Evolutionary conservation across 2,888 invertebrate genomes (phyloP).

Genomic region (Ashinkailepas kermadecensis): DNA sequence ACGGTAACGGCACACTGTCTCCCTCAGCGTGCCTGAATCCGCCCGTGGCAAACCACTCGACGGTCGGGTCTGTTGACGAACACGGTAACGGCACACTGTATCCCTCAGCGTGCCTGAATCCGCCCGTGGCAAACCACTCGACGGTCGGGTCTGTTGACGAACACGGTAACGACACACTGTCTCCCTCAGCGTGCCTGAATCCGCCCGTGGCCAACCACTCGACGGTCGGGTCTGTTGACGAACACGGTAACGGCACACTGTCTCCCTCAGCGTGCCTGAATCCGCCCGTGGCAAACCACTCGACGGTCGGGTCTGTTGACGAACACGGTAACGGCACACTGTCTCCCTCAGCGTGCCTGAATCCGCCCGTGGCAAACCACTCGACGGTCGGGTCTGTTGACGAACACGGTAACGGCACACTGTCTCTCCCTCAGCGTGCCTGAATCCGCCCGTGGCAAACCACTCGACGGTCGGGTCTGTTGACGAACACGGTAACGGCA

Average conservation of each 20-base stretch:
- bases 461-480: constrained; percentile 29
- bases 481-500: constrained; percentile 27
- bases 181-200: too few relatives aligned
- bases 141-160: constrained; percentile 29
- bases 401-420: constrained; percentile 27
- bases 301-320: constrained; percentile 29
- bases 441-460: constrained; percentile 16
- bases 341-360: too few relatives aligned
- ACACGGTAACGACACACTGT: constrained; percentile 27
- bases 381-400: constrained; percentile 29
- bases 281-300: constrained; percentile 25
- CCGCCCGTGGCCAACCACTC: constrained; percentile 26
- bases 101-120: background rate
- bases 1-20: constrained; percentile 28
- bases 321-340: constrained; percentile 28
- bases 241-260: constrained; percentile 27
- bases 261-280: too few relatives aligned
- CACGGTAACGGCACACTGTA: constrained; percentile 28
- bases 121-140: constrained; percentile 26
- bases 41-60: constrained; percentile 27
- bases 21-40: background rate
- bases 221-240: constrained; percentile 29
- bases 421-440: background rate
- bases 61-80: constrained; percentile 28
- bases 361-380: constrained; percentile 24